Conservation (phyloP, 1,140 invertebrate species). For the Chelonus insularis region DNA sequence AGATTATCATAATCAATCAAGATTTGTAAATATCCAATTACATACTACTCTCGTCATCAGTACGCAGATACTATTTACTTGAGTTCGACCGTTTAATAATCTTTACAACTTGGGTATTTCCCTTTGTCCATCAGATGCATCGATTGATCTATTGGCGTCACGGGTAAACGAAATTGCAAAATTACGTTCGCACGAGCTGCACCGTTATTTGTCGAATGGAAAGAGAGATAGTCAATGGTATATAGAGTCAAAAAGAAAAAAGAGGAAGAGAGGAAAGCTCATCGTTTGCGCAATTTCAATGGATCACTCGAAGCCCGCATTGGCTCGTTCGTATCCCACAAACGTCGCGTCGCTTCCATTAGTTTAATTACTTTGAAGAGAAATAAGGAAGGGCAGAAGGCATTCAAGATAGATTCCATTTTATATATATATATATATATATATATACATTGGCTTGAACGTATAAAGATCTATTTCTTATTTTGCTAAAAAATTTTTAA, state of each 20-base stretch:
- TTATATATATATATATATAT: background rate
- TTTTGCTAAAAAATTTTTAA: background rate
- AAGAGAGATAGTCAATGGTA: background rate
- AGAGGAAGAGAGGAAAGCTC: background rate
- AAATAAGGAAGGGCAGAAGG: conserved; percentile 19
- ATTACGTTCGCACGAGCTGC: conserved; percentile 1
- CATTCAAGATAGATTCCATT: background rate
- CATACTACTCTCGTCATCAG: no score
- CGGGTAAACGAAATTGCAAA: background rate
- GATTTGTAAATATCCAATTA: no score
- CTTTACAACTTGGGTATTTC: background rate
- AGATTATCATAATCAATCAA: no score
- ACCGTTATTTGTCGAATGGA: conserved; percentile 8
- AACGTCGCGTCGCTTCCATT: conserved; percentile 42
- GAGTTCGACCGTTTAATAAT: no score
- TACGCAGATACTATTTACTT: no score
- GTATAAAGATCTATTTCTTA: background rate
- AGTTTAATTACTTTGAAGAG: conserved; percentile 49
- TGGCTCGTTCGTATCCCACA: conserved; percentile 7
- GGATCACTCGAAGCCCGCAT: conserved; percentile 14
- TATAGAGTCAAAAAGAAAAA: background rate
- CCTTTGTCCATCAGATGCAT: background rate
- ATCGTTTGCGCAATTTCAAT: conserved; percentile 12
- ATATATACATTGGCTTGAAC: background rate
- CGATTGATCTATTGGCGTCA: background rate